These are phyloP conservation scores for Heliconius melpomene DNA, from an alignment of 1,140 invertebrate species.

Conservation along the genomic window DNA sequence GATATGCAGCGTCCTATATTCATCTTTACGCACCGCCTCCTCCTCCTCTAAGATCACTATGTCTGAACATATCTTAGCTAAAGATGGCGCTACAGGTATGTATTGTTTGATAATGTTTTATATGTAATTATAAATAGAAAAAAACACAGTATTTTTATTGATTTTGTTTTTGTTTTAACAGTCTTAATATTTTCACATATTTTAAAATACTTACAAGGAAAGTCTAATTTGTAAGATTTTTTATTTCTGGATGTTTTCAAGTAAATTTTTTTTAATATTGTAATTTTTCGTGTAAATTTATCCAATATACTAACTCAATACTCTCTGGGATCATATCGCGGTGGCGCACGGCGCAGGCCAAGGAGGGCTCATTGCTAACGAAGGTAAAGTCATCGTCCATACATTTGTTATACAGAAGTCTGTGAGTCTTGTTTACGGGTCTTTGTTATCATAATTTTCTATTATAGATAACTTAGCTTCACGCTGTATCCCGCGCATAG, in stretches of 20 bases:
- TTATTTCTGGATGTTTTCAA: not conserved
- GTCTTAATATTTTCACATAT: not conserved
- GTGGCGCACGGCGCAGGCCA: slow-evolving; percentile 61
- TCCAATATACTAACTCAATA: slow-evolving; percentile 56
- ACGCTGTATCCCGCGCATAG: no score
- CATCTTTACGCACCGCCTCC: slow-evolving; percentile 92
- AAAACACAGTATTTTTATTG: not conserved
- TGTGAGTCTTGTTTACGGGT: not conserved
- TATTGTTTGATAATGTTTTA: not conserved
- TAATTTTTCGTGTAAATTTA: slow-evolving; percentile 34
- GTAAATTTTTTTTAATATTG: not conserved
- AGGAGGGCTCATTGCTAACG: slow-evolving; percentile 75
- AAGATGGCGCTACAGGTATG: slow-evolving; percentile 85
- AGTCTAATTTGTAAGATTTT: no score
- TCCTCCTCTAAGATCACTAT: slow-evolving; percentile 89
- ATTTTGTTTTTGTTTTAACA: not conserved
- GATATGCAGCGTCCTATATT: slow-evolving; percentile 97
- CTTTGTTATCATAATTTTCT: not conserved
- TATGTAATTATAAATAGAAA: not conserved
- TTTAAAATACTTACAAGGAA: no score
- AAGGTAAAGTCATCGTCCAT: slow-evolving; percentile 61
- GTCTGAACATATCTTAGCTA: slow-evolving; percentile 88
- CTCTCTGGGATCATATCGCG: slow-evolving; percentile 42
- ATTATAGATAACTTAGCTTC: no score
- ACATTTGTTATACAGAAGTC: slow-evolving; percentile 2